Evolutionary conservation across 1,140 invertebrate species (phyloP).

Genomic region (Mactra quadrangularis): DNA sequence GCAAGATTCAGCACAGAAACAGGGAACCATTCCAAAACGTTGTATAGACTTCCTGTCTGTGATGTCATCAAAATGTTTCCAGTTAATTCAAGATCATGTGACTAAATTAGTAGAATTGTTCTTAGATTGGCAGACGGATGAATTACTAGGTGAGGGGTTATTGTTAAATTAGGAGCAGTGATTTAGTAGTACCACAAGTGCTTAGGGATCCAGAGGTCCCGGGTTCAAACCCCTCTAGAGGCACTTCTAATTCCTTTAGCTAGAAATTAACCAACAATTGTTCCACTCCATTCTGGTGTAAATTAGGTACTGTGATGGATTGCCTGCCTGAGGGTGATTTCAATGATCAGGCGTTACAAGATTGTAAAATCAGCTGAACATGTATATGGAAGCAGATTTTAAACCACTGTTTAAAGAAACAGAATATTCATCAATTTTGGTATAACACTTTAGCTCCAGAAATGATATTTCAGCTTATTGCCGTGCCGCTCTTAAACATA

Average conservation of each 20-base stretch:
- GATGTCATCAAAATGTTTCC: slow-evolving; percentile 17
- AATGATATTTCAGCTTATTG: background rate
- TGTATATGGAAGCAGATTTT: background rate
- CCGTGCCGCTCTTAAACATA: too few relatives aligned
- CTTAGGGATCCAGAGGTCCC: too few relatives aligned
- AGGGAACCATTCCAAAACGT: slow-evolving; percentile 7
- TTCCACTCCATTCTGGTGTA: too few relatives aligned
- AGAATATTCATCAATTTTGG: too few relatives aligned
- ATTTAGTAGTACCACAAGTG: background rate
- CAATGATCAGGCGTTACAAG: too few relatives aligned
- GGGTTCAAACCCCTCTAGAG: too few relatives aligned
- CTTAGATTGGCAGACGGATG: slow-evolving; percentile 41
- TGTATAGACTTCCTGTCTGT: slow-evolving; percentile 46
- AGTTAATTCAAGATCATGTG: slow-evolving; percentile 18
- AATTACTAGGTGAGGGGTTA: background rate
- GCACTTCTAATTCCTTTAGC: too few relatives aligned
- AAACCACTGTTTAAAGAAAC: background rate
- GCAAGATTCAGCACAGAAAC: slow-evolving; percentile 28
- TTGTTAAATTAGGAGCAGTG: too few relatives aligned
- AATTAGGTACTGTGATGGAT: too few relatives aligned
- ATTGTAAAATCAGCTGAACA: too few relatives aligned
- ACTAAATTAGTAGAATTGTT: slow-evolving; percentile 40
- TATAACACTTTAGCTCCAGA: background rate
- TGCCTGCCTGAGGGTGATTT: too few relatives aligned
- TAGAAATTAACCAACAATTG: too few relatives aligned